These are phyloP conservation scores for Astropecten irregularis DNA, from an alignment of 53 echinoderm and acorn worm species.

Conservation along the genomic window DNA sequence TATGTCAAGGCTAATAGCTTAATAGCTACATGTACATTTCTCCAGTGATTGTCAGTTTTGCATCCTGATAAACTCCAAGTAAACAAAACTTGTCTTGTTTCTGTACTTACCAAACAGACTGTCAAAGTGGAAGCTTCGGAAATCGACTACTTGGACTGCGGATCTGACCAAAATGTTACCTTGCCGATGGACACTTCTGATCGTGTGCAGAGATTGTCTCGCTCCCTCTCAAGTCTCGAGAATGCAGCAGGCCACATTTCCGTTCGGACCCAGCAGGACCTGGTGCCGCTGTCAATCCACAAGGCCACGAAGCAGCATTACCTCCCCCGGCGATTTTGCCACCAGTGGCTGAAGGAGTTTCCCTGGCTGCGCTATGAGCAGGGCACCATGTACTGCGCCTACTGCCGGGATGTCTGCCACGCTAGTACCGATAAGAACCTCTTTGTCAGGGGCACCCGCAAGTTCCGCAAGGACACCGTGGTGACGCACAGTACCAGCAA, in stretches of 20 bases:
- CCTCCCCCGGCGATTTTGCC: neutral
- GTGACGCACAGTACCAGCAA: neutral
- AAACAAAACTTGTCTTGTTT: too few relatives aligned
- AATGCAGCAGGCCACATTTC: neutral
- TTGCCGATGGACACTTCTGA: neutral
- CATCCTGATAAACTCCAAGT: too few relatives aligned
- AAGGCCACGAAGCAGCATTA: neutral
- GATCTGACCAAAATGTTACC: neutral
- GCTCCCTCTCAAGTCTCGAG: neutral
- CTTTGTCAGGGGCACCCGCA: neutral
- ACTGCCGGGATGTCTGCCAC: neutral
- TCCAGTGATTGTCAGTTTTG: too few relatives aligned
- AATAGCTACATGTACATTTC: too few relatives aligned
- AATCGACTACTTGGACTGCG: neutral
- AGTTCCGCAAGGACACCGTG: neutral
- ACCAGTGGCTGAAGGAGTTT: neutral
- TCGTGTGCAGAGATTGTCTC: neutral
- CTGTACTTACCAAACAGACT: conserved; percentile 12
- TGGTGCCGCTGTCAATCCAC: neutral
- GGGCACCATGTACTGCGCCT: neutral
- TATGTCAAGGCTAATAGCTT: too few relatives aligned
- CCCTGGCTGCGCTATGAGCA: neutral
- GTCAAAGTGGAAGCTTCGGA: neutral
- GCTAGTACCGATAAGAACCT: neutral
- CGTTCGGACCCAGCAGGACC: neutral